These are phyloP conservation scores for Alviniconcha marisindica DNA, from an alignment of 1,140 invertebrate species.

Conservation along the genomic window DNA sequence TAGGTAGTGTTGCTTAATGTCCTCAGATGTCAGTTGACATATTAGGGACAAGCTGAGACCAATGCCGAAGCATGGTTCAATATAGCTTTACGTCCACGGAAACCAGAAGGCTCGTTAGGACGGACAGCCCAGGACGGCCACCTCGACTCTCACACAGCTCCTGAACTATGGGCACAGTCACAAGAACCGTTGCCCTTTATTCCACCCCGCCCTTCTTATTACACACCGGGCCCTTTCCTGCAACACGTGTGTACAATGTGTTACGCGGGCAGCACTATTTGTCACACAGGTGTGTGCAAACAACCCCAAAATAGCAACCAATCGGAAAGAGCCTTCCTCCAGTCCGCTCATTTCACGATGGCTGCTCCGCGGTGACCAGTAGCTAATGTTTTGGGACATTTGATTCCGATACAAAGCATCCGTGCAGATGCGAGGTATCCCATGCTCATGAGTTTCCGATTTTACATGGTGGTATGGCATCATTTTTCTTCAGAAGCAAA, in stretches of 20 bases:
- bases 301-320: slow-evolving; percentile 34
- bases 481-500: slow-evolving; percentile 7
- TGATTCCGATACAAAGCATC: neutral
- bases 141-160: too few species aligned
- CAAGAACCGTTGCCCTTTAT: too few species aligned
- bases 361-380: neutral
- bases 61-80: too few species aligned
- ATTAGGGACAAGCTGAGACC: too few species aligned
- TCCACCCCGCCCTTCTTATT: neutral
- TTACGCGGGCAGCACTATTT: neutral
- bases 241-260: neutral
- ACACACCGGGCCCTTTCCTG: neutral
- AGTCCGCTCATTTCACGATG: neutral
- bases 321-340: slow-evolving; percentile 12
- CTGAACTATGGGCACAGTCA: too few species aligned
- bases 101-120: too few species aligned
- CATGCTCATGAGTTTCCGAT: too few species aligned
- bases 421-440: too few species aligned
- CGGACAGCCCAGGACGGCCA: too few species aligned
- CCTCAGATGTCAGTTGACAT: too few species aligned
- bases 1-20: too few species aligned
- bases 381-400: neutral
- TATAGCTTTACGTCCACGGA: too few species aligned
- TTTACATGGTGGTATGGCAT: neutral
- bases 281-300: slow-evolving; percentile 32